phyloP scores from a whole-genome alignment of 2,888 invertebrate species.

The Zygothrica quintamaculata region DNA sequence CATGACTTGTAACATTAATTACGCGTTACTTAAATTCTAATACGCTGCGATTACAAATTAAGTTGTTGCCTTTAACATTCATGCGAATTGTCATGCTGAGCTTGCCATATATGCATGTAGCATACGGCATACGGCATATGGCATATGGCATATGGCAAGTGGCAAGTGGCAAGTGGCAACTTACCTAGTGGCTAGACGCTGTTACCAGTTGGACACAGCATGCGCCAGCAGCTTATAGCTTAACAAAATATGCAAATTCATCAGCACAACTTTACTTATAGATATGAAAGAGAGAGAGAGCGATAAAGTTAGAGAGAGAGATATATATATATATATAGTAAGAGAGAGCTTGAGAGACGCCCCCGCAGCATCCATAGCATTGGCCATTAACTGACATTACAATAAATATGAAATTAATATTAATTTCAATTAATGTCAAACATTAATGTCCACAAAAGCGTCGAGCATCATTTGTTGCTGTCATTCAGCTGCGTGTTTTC shows the following conservation, averaged over 20 bases:
- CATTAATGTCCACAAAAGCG: slow-evolving; percentile 82
- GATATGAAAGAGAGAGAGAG: slow-evolving; percentile 2
- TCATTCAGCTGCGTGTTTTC: slow-evolving; percentile 50
- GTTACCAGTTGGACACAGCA: slow-evolving; percentile 70
- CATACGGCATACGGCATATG: too few relatives aligned
- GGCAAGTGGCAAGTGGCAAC: slow-evolving; percentile 22
- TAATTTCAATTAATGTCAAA: slow-evolving; percentile 84
- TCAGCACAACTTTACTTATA: slow-evolving; percentile 43
- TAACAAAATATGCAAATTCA: slow-evolving; percentile 72
- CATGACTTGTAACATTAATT: slow-evolving; percentile 84
- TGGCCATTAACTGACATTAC: slow-evolving; percentile 70
- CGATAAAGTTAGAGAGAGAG: background rate
- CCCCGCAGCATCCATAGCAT: slow-evolving; percentile 46
- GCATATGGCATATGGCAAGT: slow-evolving; percentile 7
- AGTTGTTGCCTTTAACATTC: slow-evolving; percentile 82
- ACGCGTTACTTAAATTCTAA: slow-evolving; percentile 85
- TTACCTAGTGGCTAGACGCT: background rate
- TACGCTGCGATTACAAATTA: slow-evolving; percentile 84
- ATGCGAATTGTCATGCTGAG: slow-evolving; percentile 82
- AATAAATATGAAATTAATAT: slow-evolving; percentile 83
- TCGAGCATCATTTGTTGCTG: slow-evolving; percentile 82
- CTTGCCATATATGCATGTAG: slow-evolving; percentile 39
- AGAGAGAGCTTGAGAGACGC: too few relatives aligned
- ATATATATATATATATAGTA: too few relatives aligned
- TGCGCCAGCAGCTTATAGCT: slow-evolving; percentile 37